Evolutionary conservation across 2,888 invertebrate genomes (phyloP), one percentile per base, ranked within the genome.

Genomic region (Amorpha juglandis): DNA sequence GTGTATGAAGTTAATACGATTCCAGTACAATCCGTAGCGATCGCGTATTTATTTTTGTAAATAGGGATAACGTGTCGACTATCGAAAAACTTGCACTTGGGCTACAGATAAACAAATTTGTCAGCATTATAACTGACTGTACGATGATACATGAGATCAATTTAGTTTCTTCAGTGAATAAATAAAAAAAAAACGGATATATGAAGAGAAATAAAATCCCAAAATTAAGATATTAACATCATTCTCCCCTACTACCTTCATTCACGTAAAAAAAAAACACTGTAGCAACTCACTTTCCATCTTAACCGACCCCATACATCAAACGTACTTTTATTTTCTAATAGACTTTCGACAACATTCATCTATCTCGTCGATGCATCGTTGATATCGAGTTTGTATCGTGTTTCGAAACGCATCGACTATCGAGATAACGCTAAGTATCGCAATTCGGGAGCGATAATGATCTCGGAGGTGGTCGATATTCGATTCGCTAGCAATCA

Each of bases 261-360:
- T 27, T 52, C 7, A 19, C 50, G 9, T 19, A 50, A 50, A 16
- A 50, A 33, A 7, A n/a, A 55, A 55, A 55, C 14, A 33, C 33
- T 55, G 35, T 55, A 33, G 33, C n/a, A 48, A 38, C 38, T 42
- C 51, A 21, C 45, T 53, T 64, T 45, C 45, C 52, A 64, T 53
- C 53, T 53, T 48, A 14, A 65, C 45, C 19, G 16, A 7, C 21
- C 19, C 21, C 19, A 48, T 16, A 53, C 62, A 47, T 45, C 21
- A 63, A 47, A 12, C 35, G 51, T 33, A 64, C 55, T 35, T 58
- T 65, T 65, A 55, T 65, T 65, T 65, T 65, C 55, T 58, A 65
- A 33, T 21, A 58, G n/a, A 65, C 58, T 58, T 65, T 65, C 64
- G 35, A 65, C 55, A 55, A 62, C 47, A 58, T 33, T 53, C 47